Percentiles rank a stretch among this genome's conserved stretches.
Evolutionary conservation across 2,113 vertebrate genomes (phyloP).

Genomic region (Dasyornis broadbenti): DNA sequence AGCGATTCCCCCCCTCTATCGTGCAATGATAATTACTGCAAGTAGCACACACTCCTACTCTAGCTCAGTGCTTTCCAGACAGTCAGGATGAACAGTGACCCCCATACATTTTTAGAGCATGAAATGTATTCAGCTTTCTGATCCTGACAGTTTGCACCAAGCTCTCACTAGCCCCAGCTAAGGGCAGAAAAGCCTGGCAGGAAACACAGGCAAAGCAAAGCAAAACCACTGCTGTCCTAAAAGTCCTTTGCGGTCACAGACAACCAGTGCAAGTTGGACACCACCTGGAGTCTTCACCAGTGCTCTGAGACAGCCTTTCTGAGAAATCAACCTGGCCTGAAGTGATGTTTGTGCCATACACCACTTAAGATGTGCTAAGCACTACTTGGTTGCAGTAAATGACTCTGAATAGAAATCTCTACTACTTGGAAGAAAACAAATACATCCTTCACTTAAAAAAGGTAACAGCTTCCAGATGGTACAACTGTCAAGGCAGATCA

Average conservation of each 20-base stretch:
- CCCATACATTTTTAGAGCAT: not conserved
- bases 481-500: constrained; percentile 6
- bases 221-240: not conserved
- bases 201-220: not conserved
- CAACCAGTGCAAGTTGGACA: not conserved
- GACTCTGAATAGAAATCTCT: not conserved
- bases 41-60: not conserved
- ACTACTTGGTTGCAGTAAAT: not conserved
- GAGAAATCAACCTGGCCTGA: not conserved
- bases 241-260: not conserved
- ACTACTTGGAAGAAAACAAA: not conserved
- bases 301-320: not conserved
- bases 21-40: not conserved
- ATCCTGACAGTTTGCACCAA: not conserved
- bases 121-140: not conserved
- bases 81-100: not conserved
- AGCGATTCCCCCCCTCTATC: not conserved
- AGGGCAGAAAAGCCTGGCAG: not conserved
- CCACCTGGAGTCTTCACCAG: not conserved
- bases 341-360: not conserved
- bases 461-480: constrained; percentile 6
- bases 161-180: not conserved
- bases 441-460: not conserved
- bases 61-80: not conserved
- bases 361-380: not conserved